Base-by-base conservation (phyloP, 2,888 invertebrate genomes). In the Venustoraphidia nigricollis region DNA sequence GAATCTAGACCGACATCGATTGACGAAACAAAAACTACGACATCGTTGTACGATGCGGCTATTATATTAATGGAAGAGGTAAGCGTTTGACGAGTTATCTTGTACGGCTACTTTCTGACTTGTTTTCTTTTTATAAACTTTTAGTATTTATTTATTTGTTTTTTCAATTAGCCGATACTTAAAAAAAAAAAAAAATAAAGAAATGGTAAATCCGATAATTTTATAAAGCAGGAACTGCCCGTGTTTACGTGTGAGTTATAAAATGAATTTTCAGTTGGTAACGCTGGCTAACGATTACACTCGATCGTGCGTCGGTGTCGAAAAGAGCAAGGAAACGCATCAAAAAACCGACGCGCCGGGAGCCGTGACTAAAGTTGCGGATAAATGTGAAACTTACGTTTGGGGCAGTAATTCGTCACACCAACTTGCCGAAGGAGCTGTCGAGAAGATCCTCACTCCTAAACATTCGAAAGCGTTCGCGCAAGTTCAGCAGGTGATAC, bases 341-440 rank as follows among this genome's bases (percentile, higher is more conserved):
- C 52, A 48, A 40, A 50, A 48, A 35, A 42, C 47, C 11, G 45
- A 34, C 14, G 42, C 41, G 34, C 40, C 35, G 8, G 49, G 45
- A 13, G 45, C 44, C 38, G 13, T 41, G 37, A 41, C 45, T 44
- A 45, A 36, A 10, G 10, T 47, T 3, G 36, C 44, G 36, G 67
- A 71, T 56, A 66, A 64, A 51, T 66, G 68, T 53, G 73, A 75
- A 57, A 75, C 76, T 10, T 78, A 70, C 60, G 74, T 77, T 14
- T 79, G 78, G 77, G 79, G 79, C 3, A 77, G 76, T 57, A 79
- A 79, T 63, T 76, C 76, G 6, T 76, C 76, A 8, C 75, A 75
- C 60, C 79, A 79, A 57, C 60, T 79, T 38, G 76, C 76, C 8
- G 77, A 77, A 57, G 76, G 75, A 9, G 70, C 64, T 41, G 71